Conservation (phyloP, 1,140 invertebrate genomes). For the Philopotamus ludificatus region DNA sequence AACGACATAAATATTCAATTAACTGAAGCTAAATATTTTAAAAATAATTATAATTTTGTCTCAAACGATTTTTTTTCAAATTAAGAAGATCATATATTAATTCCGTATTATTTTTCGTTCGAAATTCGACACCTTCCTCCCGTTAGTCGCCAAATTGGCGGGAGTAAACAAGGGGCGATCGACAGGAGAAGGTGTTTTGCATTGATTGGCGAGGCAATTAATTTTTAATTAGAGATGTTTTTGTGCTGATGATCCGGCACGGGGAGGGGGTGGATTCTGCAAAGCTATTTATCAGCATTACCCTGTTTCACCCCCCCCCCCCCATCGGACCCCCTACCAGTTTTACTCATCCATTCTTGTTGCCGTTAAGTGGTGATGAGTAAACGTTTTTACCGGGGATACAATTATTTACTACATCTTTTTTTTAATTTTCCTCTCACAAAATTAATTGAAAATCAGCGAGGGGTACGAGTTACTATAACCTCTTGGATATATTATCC, state of each 20-base stretch:
- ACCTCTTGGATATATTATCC: too few relatives aligned
- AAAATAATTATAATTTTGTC: too few relatives aligned
- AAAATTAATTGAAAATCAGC: too few relatives aligned
- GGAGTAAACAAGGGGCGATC: constrained; percentile 21
- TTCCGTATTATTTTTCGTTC: too few relatives aligned
- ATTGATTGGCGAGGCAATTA: constrained; percentile 38
- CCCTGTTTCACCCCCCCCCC: background rate
- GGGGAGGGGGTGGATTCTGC: constrained; percentile 14
- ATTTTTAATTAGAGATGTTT: constrained; percentile 43
- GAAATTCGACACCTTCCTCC: constrained; percentile 11
- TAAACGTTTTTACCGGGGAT: constrained; percentile 27
- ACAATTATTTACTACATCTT: background rate
- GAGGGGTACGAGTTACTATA: too few relatives aligned
- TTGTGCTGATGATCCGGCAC: constrained; percentile 32
- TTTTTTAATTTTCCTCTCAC: too few relatives aligned
- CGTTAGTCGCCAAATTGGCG: constrained; percentile 21
- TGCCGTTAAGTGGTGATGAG: constrained; percentile 38
- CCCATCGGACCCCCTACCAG: background rate
- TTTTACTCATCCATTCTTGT: constrained; percentile 36
- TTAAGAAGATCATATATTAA: too few relatives aligned
- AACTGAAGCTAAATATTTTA: too few relatives aligned
- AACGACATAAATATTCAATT: too few relatives aligned
- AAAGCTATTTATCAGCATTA: constrained; percentile 40
- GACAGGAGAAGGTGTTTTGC: constrained; percentile 32
- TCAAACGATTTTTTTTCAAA: too few relatives aligned